Evolutionary conservation across 1,140 invertebrate genomes (phyloP).

Genomic region (Xylocopa sonorina): DNA sequence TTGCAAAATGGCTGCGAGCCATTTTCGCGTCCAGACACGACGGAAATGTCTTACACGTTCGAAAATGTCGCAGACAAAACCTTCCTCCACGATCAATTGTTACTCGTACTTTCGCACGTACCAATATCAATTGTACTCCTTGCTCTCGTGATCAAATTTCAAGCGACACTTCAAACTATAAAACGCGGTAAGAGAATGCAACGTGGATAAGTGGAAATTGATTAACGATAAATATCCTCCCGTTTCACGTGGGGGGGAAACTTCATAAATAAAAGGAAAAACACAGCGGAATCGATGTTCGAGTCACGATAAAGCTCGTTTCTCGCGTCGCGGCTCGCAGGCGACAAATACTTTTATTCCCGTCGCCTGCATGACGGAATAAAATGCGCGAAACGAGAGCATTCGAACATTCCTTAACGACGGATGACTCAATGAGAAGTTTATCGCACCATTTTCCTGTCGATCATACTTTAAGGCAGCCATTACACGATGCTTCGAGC

Average conservation of each 20-base stretch:
- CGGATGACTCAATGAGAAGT: slow-evolving; percentile 63
- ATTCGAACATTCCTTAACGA: slow-evolving; percentile 65
- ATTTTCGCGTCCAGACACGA: slow-evolving; percentile 60
- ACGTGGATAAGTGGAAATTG: background rate
- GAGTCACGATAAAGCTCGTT: slow-evolving; percentile 9
- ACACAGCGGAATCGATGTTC: background rate
- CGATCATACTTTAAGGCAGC: slow-evolving; percentile 58
- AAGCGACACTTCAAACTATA: too few relatives aligned
- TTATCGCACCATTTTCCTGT: slow-evolving; percentile 69
- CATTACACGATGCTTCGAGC: slow-evolving; percentile 45
- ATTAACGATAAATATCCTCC: background rate
- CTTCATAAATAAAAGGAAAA: too few relatives aligned
- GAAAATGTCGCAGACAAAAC: slow-evolving; percentile 7
- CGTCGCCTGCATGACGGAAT: slow-evolving; percentile 53
- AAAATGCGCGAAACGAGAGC: slow-evolving; percentile 66
- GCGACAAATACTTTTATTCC: slow-evolving; percentile 57
- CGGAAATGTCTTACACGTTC: background rate
- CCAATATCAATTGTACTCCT: too few relatives aligned
- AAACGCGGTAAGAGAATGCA: too few relatives aligned
- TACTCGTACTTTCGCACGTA: background rate
- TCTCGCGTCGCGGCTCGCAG: background rate
- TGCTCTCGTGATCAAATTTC: too few relatives aligned
- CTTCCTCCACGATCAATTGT: background rate
- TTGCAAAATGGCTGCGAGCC: slow-evolving; percentile 76
- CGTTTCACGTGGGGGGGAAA: too few relatives aligned